These are phyloP conservation scores for Diuraphis noxia DNA, from an alignment of 1,140 invertebrate genomes.

Conservation along the genomic window DNA sequence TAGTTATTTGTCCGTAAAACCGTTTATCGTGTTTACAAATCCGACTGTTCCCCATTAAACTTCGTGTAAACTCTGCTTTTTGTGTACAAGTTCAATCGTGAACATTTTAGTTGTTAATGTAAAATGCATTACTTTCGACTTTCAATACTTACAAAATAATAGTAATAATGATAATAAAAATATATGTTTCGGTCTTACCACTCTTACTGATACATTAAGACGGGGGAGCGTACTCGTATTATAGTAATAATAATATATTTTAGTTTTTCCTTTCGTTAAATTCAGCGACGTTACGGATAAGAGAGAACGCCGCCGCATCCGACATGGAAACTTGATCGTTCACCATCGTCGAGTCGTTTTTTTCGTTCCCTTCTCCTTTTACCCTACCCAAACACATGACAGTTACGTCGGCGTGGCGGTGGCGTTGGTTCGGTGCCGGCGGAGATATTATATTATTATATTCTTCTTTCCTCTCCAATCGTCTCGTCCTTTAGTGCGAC, in stretches of 20 bases:
- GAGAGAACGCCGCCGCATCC: neutral
- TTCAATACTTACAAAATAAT: neutral
- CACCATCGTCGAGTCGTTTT: neutral
- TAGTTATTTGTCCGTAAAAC: neutral
- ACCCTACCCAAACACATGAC: neutral
- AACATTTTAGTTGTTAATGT: neutral
- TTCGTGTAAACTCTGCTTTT: neutral
- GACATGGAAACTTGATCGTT: constrained; percentile 4
- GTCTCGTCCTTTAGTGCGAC: neutral
- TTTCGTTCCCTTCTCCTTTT: neutral
- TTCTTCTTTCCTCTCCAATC: neutral
- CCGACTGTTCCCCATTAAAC: neutral
- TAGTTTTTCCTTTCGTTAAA: neutral
- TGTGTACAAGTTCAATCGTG: neutral
- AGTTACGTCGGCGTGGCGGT: neutral
- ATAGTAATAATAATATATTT: neutral
- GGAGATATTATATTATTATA: constrained; percentile 14
- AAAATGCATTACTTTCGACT: neutral
- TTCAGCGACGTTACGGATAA: neutral
- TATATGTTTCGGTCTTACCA: neutral
- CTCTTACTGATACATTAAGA: too few species aligned
- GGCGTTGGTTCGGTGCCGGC: neutral
- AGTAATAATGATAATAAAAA: neutral
- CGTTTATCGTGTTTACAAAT: neutral
- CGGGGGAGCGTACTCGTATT: neutral